phyloP scores from a whole-genome alignment of 30 jellyfish, hydroid and myxozoan species.

The Morbakka virulenta region DNA sequence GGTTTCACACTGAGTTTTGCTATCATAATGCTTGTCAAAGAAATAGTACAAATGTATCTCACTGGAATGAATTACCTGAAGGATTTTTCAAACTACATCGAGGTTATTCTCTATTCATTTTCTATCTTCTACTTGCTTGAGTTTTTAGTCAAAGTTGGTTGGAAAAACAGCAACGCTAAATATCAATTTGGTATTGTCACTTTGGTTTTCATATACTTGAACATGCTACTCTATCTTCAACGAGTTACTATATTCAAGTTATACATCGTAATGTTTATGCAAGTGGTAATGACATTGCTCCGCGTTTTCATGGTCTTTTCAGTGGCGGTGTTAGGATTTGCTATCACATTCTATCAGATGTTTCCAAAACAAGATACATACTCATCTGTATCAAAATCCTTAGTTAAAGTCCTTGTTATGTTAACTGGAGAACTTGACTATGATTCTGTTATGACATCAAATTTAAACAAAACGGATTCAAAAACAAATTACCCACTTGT shows the following conservation, averaged over 20 bases:
- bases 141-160: not conserved
- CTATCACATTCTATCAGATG: constrained; percentile 64
- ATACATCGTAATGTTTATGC: constrained; percentile 70
- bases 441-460: constrained; percentile 41
- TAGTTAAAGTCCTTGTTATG: constrained; percentile 64
- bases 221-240: constrained; percentile 53
- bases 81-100: constrained; percentile 26
- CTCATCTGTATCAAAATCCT: not conserved
- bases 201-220: constrained; percentile 54
- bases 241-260: constrained; percentile 59
- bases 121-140: not conserved
- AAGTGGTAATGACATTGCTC: constrained; percentile 47
- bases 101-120: constrained; percentile 5
- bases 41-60: constrained; percentile 18
- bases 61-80: constrained; percentile 23
- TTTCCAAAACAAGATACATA: constrained; percentile 46
- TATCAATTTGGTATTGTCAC: constrained; percentile 53
- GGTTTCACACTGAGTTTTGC: constrained; percentile 20
- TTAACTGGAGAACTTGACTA: constrained; percentile 79
- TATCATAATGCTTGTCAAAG: constrained; percentile 10
- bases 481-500: constrained; percentile 9
- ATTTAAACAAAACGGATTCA: constrained; percentile 17
- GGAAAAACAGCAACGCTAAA: not conserved
- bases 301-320: constrained; percentile 57
- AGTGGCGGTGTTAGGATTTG: constrained; percentile 41